Evolutionary conservation across 2,797 vertebrate species (phyloP), one percentile per base, ranked within the genome.

Genomic region (Alca torda): DNA sequence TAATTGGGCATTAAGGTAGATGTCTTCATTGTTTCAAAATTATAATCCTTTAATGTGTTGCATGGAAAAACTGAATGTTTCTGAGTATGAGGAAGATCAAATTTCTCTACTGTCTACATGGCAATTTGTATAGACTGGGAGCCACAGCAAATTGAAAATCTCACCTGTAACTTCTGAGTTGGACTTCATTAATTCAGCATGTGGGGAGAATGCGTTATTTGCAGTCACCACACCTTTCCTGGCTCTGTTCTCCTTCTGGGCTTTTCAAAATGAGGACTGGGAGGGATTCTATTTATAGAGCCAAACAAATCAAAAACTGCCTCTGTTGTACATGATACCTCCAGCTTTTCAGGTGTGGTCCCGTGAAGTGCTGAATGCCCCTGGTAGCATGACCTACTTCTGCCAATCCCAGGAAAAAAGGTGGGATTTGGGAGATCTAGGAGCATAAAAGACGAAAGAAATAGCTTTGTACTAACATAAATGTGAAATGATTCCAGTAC

Each of bases 211-310:
- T 48, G 90, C 77, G 90, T 60, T 39, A 94, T 94, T 96, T 95
- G 94, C 35, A 73, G 88, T 60, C 51, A 84, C 97, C 97, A 83
- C 97, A 96, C 98, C 98, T 97, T 77, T 31, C 91, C 95, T 97
- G 96, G 94, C 97, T 97, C 97, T 97, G 81, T 96, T 96, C 94
- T 96, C 96, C 97, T 94, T 84, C 87, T 72, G 80, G 87, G 89
- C 76, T 97, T 96, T 97, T 93, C 81, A 53, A 76, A 96, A 92
- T 92, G 61, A 95, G 76, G 63, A 69, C 88, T 97, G 90, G 87
- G 94, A 12, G 33, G 95, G 77, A 96, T 94, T 93, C 87, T 95
- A 87, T 96, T 96, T 97, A 96, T 93, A 96, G 96, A 97, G 95
- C 57, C 97, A 97, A 97, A 94, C 72, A 94, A 98, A 97, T 86